Evolutionary conservation across 2,888 invertebrate genomes (phyloP).

Genomic region (Thyatira batis): DNA sequence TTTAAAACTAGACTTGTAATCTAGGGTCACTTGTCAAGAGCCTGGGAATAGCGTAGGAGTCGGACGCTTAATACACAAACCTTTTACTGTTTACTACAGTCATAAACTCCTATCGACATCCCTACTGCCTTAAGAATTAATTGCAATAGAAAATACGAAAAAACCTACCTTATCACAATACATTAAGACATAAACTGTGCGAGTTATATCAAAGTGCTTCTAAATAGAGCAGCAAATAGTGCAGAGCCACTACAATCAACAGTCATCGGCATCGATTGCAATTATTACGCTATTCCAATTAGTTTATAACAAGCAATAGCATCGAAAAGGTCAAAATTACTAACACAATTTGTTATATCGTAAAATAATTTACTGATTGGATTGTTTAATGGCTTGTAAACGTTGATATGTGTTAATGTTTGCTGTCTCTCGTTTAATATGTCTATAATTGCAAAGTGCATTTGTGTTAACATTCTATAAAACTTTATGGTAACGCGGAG

Average conservation of each 20-base stretch:
- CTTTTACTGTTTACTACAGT: conserved; percentile 25
- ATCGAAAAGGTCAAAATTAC: conserved; percentile 13
- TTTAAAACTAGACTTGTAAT: not conserved
- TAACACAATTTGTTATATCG: conserved; percentile 27
- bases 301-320: conserved; percentile 25
- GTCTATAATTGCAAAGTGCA: conserved; percentile 34
- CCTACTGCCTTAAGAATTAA: conserved; percentile 21
- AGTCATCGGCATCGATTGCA: conserved; percentile 30
- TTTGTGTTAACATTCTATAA: conserved; percentile 38
- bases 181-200: conserved; percentile 5
- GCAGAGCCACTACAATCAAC: conserved; percentile 23
- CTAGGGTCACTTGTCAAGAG: conserved; percentile 3
- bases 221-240: conserved; percentile 34
- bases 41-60: conserved; percentile 12
- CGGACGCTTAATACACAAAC: conserved; percentile 20
- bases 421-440: conserved; percentile 25
- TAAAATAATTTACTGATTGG: conserved; percentile 32
- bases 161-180: not conserved
- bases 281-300: conserved; percentile 23
- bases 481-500: conserved; percentile 29
- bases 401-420: conserved; percentile 25
- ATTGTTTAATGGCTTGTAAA: conserved; percentile 36
- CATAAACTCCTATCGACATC: conserved; percentile 29
- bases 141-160: conserved; percentile 3
- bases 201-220: conserved; percentile 2